A percentile compares a stretch with the other conserved stretches of the same genome.
Evolutionary conservation across 2,113 vertebrate species (phyloP).

Genomic region (Rhinichthys klamathensis): DNA sequence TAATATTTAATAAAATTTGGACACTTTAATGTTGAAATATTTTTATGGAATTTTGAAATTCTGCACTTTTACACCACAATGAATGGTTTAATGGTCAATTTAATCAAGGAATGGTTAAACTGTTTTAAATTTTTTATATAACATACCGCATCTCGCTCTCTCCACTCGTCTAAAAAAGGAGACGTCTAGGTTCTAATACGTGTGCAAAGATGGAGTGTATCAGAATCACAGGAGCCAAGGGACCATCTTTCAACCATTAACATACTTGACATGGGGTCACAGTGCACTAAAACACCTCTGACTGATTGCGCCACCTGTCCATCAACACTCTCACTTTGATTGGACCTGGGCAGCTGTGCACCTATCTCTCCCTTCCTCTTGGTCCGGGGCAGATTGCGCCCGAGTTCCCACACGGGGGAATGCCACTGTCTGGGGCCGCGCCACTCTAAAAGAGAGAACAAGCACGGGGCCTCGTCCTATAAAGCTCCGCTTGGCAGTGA

Average conservation of each 20-base stretch:
- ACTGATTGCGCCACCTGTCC: conserved; percentile 64
- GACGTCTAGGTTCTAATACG: neutral
- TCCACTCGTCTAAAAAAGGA: neutral
- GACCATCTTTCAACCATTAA: conserved; percentile 46
- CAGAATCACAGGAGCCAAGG: conserved; percentile 36
- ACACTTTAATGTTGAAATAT: too few species aligned
- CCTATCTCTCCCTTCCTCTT: conserved; percentile 59
- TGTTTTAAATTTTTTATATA: neutral
- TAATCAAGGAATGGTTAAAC: neutral
- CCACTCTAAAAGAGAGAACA: conserved; percentile 65
- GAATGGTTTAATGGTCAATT: too few species aligned
- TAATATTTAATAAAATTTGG: too few species aligned
- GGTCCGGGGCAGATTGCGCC: conserved; percentile 41
- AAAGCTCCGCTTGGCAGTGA: conserved; percentile 43
- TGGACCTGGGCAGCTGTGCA: conserved; percentile 52
- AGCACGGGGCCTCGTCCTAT: conserved; percentile 58
- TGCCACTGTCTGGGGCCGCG: conserved; percentile 66
- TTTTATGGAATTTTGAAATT: too few species aligned
- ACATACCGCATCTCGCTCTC: neutral
- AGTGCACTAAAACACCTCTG: conserved; percentile 61
- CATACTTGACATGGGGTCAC: conserved; percentile 52
- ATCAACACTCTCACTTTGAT: conserved; percentile 50
- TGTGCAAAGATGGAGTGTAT: conserved; percentile 27
- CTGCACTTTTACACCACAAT: too few species aligned
- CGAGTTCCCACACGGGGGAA: conserved; percentile 46